These are phyloP conservation scores for Eretmochelys imbricata DNA, from an alignment of 2,113 vertebrate genomes.

Conservation along the genomic window DNA sequence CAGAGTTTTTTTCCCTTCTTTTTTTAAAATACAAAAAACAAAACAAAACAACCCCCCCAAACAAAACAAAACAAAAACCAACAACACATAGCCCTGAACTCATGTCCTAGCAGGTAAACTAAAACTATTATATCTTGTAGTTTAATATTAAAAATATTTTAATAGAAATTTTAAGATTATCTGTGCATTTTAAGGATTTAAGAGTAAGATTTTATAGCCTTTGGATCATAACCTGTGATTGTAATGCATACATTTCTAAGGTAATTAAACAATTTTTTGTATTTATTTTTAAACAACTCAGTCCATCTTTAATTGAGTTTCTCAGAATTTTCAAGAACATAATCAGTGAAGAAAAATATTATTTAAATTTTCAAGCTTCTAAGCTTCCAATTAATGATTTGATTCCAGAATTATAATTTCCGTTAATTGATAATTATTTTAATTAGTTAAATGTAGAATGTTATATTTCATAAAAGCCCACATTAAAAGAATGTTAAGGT, in stretches of 20 bases:
- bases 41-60: not conserved
- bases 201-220: not conserved
- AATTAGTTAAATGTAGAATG: not conserved
- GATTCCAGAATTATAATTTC: not conserved
- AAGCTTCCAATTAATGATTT: not conserved
- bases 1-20: not conserved
- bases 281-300: not conserved
- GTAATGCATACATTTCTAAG: not conserved
- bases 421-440: not conserved
- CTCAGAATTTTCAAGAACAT: not conserved
- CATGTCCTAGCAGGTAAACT: not conserved
- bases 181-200: not conserved
- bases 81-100: not conserved
- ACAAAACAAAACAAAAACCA: not conserved
- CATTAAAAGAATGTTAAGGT: not conserved
- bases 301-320: not conserved
- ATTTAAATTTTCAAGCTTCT: not conserved
- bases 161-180: conserved; percentile 11
- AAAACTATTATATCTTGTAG: not conserved
- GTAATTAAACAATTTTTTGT: not conserved
- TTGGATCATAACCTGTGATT: conserved; percentile 4
- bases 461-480: not conserved
- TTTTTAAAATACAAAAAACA: not conserved
- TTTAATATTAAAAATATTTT: not conserved
- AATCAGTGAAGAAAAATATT: not conserved